Evolutionary conservation across 2,888 invertebrate genomes (phyloP).

Genomic region (Tenthredo scrophulariae): DNA sequence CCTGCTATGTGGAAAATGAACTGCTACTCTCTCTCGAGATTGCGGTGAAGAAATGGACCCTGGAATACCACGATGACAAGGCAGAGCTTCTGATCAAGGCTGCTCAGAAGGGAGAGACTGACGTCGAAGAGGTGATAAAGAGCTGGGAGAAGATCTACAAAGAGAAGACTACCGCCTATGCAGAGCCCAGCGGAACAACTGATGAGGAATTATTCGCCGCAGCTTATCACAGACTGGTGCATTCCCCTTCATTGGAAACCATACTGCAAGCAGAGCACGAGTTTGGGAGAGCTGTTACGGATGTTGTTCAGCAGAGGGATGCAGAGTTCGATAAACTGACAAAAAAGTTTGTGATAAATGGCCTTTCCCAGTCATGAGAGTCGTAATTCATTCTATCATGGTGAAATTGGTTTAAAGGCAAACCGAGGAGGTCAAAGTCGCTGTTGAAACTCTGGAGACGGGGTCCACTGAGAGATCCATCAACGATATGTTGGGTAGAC

Average conservation of each 20-base stretch:
- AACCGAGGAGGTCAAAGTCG: constrained; percentile 93
- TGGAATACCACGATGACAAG: constrained; percentile 84
- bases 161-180: constrained; percentile 90
- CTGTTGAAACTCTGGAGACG: constrained; percentile 88
- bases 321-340: constrained; percentile 86
- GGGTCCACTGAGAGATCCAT: constrained; percentile 91
- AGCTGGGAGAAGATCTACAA: constrained; percentile 90
- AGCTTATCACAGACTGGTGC: constrained; percentile 90
- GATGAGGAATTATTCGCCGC: constrained; percentile 93
- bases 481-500: constrained; percentile 89
- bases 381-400: not conserved
- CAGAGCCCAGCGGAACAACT: constrained; percentile 89
- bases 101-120: constrained; percentile 83
- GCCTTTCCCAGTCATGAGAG: not conserved
- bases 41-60: constrained; percentile 85
- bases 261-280: constrained; percentile 93
- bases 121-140: constrained; percentile 88
- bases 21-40: constrained; percentile 81
- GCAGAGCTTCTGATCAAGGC: constrained; percentile 83
- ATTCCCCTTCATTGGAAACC: constrained; percentile 92
- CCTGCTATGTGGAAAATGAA: constrained; percentile 85
- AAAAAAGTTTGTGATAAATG: constrained; percentile 79
- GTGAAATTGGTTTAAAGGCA: constrained; percentile 80
- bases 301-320: constrained; percentile 87
- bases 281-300: constrained; percentile 89